Percentiles rank a stretch among this genome's conserved stretches.
phyloP scores from a whole-genome alignment of 2,113 vertebrate genomes.

The Dermatemys mawii region DNA sequence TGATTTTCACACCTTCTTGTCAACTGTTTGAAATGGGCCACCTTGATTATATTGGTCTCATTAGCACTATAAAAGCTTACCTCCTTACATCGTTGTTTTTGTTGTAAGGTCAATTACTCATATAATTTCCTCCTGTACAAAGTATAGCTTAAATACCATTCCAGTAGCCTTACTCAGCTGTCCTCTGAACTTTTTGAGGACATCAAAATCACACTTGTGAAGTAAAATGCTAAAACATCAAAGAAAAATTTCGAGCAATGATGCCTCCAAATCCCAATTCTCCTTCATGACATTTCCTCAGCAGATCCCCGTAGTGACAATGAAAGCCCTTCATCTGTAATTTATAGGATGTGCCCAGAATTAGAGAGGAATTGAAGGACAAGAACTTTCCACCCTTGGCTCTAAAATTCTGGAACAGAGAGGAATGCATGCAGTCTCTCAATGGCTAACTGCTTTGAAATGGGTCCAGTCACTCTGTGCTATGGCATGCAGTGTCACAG shows the following conservation, averaged over 20 bases:
- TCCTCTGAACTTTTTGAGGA: neutral
- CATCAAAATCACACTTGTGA: slow-evolving; percentile 17
- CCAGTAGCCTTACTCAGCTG: neutral
- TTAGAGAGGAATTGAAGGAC: fast-evolving
- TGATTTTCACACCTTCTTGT: too few species aligned
- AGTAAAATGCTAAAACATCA: neutral
- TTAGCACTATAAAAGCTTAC: too few species aligned
- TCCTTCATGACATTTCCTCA: neutral
- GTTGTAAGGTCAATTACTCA: neutral
- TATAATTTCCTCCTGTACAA: neutral
- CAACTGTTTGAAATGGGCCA: too few species aligned
- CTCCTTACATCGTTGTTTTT: too few species aligned
- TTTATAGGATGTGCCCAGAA: neutral
- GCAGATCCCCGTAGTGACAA: neutral
- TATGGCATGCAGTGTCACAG: neutral
- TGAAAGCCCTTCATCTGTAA: neutral
- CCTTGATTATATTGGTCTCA: too few species aligned
- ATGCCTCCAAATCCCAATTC: neutral
- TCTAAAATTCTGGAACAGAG: neutral
- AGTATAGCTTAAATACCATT: neutral
- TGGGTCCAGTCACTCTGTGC: neutral
- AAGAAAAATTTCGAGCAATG: neutral
- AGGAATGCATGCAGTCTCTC: neutral
- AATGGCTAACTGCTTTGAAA: neutral
- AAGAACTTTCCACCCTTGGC: neutral